Evolutionary conservation across 2,113 vertebrate species (phyloP), one percentile per base, ranked within the genome.

Genomic region (Oryzias woworae): DNA sequence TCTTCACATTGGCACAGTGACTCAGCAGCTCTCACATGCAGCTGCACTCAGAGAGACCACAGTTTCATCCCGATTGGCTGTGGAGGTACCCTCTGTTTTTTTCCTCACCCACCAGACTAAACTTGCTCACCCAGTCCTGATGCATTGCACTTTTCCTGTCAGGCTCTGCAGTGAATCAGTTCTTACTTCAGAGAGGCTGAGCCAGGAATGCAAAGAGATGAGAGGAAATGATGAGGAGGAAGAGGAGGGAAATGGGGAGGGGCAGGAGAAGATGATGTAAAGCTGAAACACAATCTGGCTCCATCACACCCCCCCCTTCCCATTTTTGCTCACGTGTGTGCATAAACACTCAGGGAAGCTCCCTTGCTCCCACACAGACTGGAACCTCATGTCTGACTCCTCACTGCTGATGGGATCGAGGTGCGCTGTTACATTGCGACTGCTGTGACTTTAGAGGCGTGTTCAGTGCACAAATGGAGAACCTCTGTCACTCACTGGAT

Each of bases 121-220:
- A 31, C 47, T 62, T 14, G 18, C 59, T 66, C 62, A 13, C 87
- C 90, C 87, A 84, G 91, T 91, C 90, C 91, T 86, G 85, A 81
- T 93, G 91, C 94, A 92, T 92, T 93, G 91, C 93, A 92, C 87
- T 86, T 81, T 93, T 85, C 86, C 78, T 93, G 50, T 93, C 86
- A 28, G 87, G 90, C 92, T 90, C 92, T 94, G 94, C 95, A 95
- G 93, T 94, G 93, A 92, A 91, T 88, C 92, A 87, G 88, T 89
- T 86, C 88, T 76, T 72, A 90, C 83, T 89, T 76, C 88, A 88
- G 86, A 84, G 71, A 89, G 62, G 52, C 17, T 14, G 48, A 61
- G 71, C 68, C 36, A 31, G 41, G 55, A 75, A 49, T 14, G 43
- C 45, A 41, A 66, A 47, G 14, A 31, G 75, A 78, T 51, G 71